A percentile compares a stretch with the other conserved stretches of the same genome.
Evolutionary conservation across 2,113 vertebrate genomes (phyloP).

Genomic region (Peromyscus leucopus): DNA sequence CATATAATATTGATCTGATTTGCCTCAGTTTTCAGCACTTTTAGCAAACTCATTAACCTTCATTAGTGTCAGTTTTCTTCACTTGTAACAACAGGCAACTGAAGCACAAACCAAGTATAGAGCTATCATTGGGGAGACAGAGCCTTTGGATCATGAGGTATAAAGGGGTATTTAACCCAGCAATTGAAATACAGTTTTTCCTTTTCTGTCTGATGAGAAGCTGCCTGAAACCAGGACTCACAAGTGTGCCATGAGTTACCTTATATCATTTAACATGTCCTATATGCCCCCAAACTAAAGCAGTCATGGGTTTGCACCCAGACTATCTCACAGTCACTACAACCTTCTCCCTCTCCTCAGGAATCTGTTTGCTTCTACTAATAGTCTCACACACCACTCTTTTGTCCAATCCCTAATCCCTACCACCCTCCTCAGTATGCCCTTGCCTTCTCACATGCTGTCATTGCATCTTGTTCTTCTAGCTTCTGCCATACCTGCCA

Average conservation of each 20-base stretch:
- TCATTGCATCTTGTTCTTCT: too few relatives aligned
- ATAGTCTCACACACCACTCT: background rate
- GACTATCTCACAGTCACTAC: background rate
- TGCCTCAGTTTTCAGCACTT: background rate
- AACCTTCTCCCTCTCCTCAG: background rate
- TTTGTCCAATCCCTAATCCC: background rate
- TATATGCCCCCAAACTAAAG: background rate
- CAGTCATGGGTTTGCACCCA: background rate
- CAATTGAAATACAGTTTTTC: slow-evolving; percentile 40
- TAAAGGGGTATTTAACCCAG: slow-evolving; percentile 8
- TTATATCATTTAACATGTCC: background rate
- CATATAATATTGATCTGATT: background rate
- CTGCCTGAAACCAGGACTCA: slow-evolving; percentile 53
- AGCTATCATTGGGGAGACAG: background rate
- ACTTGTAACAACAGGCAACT: background rate
- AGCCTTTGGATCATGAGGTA: background rate
- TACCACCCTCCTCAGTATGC: rapidly evolving
- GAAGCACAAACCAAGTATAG: background rate
- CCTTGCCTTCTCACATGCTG: background rate
- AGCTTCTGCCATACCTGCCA: background rate
- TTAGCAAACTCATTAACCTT: background rate
- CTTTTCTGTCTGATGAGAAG: slow-evolving; percentile 60
- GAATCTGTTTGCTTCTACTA: background rate
- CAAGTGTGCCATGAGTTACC: background rate
- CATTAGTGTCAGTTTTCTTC: background rate